phyloP scores from a whole-genome alignment of 2,113 vertebrate species.

The Carlito syrichta region DNA sequence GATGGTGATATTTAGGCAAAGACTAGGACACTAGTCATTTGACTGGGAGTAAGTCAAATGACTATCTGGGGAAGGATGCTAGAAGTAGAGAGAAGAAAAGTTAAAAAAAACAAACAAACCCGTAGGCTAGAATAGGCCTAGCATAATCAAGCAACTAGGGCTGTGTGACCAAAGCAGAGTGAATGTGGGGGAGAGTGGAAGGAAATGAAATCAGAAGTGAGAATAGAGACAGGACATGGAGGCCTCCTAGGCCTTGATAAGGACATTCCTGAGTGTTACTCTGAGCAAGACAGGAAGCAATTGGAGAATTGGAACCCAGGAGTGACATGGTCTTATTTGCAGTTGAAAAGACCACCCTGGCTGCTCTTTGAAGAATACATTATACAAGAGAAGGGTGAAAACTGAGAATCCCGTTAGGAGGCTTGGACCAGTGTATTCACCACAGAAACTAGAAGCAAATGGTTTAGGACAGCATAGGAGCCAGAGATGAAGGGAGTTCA shows the following conservation, averaged over 20 bases:
- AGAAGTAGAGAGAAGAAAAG: not conserved
- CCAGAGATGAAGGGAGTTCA: not conserved
- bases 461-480: not conserved
- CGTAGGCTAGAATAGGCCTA: not conserved
- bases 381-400: not conserved
- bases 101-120: too few species aligned
- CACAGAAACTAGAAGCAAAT: not conserved
- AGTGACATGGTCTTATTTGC: not conserved
- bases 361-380: not conserved
- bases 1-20: not conserved
- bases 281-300: not conserved
- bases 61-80: not conserved
- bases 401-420: not conserved
- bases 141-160: too few species aligned
- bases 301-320: not conserved
- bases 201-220: not conserved
- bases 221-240: not conserved
- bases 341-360: not conserved
- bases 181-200: not conserved
- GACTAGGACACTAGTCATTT: not conserved
- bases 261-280: not conserved
- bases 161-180: not conserved
- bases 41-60: not conserved
- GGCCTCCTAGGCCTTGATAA: not conserved
- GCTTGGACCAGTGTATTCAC: not conserved